Conservation (phyloP, 2,113 vertebrate species). For the Triplophysa rosa region DNA sequence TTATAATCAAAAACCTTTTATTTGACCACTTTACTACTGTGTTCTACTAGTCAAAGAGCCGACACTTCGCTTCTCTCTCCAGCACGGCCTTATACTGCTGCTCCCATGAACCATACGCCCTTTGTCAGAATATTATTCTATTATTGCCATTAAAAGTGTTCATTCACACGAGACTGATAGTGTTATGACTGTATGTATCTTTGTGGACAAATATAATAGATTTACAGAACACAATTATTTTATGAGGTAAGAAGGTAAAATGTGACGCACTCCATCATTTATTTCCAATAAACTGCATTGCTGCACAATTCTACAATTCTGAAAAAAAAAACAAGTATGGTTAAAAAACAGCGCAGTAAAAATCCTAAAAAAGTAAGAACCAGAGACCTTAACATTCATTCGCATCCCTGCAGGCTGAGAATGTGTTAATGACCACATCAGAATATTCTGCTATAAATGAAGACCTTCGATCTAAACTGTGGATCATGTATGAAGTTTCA, state of each 20-base stretch:
- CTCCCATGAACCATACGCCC: neutral
- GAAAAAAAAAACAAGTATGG: too few species aligned
- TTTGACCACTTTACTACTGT: neutral
- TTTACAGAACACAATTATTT: too few species aligned
- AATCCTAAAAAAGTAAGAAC: conserved; percentile 1
- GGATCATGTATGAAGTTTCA: neutral
- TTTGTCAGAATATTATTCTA: too few species aligned
- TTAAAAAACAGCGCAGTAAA: neutral
- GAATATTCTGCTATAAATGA: conserved; percentile 33
- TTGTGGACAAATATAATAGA: too few species aligned
- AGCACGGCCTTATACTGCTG: neutral
- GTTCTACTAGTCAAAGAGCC: conserved; percentile 9
- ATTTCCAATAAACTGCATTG: neutral
- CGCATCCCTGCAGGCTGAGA: conserved; percentile 12
- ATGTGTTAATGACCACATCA: conserved; percentile 41
- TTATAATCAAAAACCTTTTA: neutral
- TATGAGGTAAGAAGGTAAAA: too few species aligned
- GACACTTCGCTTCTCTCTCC: neutral
- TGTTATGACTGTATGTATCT: too few species aligned
- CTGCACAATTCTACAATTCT: too few species aligned
- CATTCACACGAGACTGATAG: too few species aligned
- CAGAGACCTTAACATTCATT: conserved; percentile 7
- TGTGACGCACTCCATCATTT: too few species aligned
- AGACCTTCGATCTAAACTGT: neutral
- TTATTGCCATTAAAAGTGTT: too few species aligned